Evolutionary conservation across 2,797 vertebrate genomes (phyloP), one percentile per base, ranked within the genome.

Genomic region (Coregonus suidteri): DNA sequence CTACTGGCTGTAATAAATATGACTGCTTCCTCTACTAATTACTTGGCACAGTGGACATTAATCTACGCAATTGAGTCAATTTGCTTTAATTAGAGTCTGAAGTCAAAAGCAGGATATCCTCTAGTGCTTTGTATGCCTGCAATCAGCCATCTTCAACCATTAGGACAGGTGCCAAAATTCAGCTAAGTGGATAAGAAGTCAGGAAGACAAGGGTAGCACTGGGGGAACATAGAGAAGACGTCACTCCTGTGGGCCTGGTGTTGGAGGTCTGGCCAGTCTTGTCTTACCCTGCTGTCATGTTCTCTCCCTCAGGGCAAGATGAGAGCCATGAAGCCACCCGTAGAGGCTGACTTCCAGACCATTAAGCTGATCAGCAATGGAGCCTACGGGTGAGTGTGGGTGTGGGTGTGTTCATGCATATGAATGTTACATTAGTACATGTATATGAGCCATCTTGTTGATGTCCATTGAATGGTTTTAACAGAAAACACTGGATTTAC

Each of bases 321-420:
- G 2, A 94, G 92, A 82, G 79, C 94, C 41, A 96, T 97, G 89
- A 98, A 97, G 66, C 94, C 96, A 0, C 97, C 97, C 0, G 96
- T 94, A 30, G 97, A 98, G 88, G 93, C 90, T 0, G 97, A 98
- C 87, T 98, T 98, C n/a, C 97, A 98, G 89, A 98, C 94, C 81
- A 98, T 98, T 91, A 98, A 98, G 84, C 95, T 98, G 76, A 98
- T 98, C 88, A 98, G 97, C 90, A 97, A 98, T 0, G 97, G 97
- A 6, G 97, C 97, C 1, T 98, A 98, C 0, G 97, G 97, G 97
- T 98, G 90, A 92, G 93, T 34, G 31, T 34, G 31, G 31, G 3
- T 34, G 31, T 34, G 31, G 31, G 31, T 34, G 31, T 34, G 31
- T 34, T 34, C 31, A 34, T 3, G 31, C 52, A 4, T 54, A 54